Conservation (phyloP, 2,888 invertebrate species). For the Megastigmus dorsalis region DNA sequence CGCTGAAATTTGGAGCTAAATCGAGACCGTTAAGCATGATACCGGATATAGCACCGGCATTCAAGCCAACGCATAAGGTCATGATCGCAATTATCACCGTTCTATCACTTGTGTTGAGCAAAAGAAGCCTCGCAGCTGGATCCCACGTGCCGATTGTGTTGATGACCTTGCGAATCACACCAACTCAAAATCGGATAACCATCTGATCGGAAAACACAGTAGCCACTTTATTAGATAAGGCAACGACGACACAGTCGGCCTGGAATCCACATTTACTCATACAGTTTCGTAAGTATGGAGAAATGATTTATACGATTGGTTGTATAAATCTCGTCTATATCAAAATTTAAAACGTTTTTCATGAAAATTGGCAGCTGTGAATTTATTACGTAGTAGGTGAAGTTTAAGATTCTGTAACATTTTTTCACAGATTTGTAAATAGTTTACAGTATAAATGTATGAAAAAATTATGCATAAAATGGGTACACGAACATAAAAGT, state of each 20-base stretch:
- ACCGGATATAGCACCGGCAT: conserved; percentile 70
- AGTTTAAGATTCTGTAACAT: too few relatives aligned
- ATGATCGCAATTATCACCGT: conserved; percentile 61
- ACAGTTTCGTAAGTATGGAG: too few relatives aligned
- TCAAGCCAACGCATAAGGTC: conserved; percentile 67
- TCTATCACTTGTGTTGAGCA: conserved; percentile 59
- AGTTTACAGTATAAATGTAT: too few relatives aligned
- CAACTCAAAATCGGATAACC: conserved; percentile 74
- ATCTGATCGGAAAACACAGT: conserved; percentile 75
- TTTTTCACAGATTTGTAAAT: too few relatives aligned
- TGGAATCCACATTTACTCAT: too few relatives aligned
- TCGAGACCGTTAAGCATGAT: conserved; percentile 76
- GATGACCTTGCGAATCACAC: conserved; percentile 69
- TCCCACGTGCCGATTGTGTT: conserved; percentile 78
- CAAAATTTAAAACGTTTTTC: too few relatives aligned
- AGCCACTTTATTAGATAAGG: conserved; percentile 78
- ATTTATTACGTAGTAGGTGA: too few relatives aligned
- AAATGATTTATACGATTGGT: too few relatives aligned
- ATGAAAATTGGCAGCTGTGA: too few relatives aligned
- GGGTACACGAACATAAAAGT: too few relatives aligned
- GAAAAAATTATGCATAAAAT: too few relatives aligned
- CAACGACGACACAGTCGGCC: conserved; percentile 76
- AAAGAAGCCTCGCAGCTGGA: conserved; percentile 73
- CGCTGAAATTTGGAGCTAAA: conserved; percentile 75
- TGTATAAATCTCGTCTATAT: too few relatives aligned